phyloP scores from a whole-genome alignment of 2,113 vertebrate species.

The Corydoras sp. region DNA sequence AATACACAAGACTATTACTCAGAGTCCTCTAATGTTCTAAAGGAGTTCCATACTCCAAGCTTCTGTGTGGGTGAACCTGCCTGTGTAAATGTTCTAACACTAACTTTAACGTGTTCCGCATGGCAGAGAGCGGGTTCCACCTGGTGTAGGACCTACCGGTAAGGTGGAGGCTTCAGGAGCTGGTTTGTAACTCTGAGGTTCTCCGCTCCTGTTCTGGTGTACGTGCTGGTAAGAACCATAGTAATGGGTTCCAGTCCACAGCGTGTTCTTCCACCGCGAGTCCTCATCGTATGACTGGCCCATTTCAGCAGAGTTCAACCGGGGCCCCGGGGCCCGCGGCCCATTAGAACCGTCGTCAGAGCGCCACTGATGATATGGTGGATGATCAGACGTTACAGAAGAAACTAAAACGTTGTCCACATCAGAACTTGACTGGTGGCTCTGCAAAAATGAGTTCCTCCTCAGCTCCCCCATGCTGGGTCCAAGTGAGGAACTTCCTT shows the following conservation, averaged over 20 bases:
- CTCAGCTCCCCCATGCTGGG: slow-evolving; percentile 1
- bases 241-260: neutral
- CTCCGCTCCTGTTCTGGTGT: slow-evolving; percentile 1
- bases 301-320: slow-evolving; percentile 47
- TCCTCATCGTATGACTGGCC: slow-evolving; percentile 42
- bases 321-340: neutral
- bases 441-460: no score
- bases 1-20: no score
- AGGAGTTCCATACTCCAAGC: no score
- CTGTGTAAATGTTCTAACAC: no score
- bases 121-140: no score
- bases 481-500: slow-evolving; percentile 37
- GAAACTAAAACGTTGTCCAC: neutral
- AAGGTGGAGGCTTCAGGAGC: slow-evolving; percentile 5
- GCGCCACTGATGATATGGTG: slow-evolving; percentile 10
- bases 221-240: no score
- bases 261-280: slow-evolving; percentile 27
- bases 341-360: slow-evolving; percentile 24
- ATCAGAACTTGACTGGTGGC: neutral
- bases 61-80: no score
- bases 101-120: no score
- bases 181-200: neutral
- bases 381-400: slow-evolving; percentile 3
- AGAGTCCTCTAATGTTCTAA: no score
- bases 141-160: slow-evolving; percentile 50